Evolutionary conservation across 2,113 vertebrate species (phyloP).

Genomic region (Triplophysa tibetana): DNA sequence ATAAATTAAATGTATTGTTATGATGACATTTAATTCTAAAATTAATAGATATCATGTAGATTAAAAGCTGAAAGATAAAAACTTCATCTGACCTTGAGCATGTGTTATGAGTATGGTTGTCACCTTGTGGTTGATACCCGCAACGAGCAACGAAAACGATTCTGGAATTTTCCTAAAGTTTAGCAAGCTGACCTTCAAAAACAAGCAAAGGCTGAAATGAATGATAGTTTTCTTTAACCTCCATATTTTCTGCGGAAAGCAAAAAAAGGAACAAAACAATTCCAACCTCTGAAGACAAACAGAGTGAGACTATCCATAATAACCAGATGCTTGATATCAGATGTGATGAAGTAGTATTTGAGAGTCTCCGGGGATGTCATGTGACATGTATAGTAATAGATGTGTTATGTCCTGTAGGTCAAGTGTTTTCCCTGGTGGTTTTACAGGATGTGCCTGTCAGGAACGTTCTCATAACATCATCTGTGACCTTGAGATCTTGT

Average conservation of each 20-base stretch:
- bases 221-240: background rate
- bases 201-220: conserved; percentile 2
- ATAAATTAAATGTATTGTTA: background rate
- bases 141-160: conserved; percentile 36
- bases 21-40: conserved; percentile 1
- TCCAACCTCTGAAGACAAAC: background rate
- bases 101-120: conserved; percentile 16
- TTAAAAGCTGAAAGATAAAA: conserved; percentile 3
- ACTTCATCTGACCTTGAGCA: conserved; percentile 23
- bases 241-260: background rate
- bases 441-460: conserved; percentile 15
- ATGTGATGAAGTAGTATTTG: conserved; percentile 1
- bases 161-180: conserved; percentile 35
- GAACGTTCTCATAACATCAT: background rate
- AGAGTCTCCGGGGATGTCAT: conserved; percentile 7
- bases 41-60: background rate
- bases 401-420: background rate
- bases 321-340: background rate
- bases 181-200: conserved; percentile 46
- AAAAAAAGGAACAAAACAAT: background rate
- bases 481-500: conserved; percentile 22
- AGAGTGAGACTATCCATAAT: conserved; percentile 16
- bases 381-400: conserved; percentile 16
- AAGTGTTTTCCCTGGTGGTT: conserved; percentile 12
- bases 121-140: background rate